phyloP scores from a whole-genome alignment of 2,888 invertebrate genomes.

The Trimorus sp. region DNA sequence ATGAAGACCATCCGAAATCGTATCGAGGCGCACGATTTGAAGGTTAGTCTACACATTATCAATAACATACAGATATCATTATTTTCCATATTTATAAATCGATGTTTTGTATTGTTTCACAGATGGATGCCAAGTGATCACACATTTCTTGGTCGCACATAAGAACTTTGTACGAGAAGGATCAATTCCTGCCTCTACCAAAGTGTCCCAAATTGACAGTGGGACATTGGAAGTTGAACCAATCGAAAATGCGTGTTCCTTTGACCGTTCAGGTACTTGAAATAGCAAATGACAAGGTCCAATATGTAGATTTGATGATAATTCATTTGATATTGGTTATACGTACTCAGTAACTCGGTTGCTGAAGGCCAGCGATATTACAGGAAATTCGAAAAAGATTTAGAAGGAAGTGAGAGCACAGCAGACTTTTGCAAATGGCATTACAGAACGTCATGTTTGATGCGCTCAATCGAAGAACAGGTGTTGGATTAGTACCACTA shows the following conservation, averaged over 20 bases:
- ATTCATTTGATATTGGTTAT: background rate
- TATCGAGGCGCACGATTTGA: background rate
- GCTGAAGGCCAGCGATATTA: background rate
- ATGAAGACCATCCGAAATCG: slow-evolving; percentile 12
- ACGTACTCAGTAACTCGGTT: background rate
- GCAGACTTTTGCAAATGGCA: background rate
- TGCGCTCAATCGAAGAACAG: background rate
- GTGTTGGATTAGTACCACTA: background rate
- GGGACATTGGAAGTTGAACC: slow-evolving; percentile 3
- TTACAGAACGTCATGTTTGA: slow-evolving; percentile 6
- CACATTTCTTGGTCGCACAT: slow-evolving; percentile 4
- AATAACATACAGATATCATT: background rate
- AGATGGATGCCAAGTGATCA: background rate
- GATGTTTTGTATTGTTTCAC: background rate
- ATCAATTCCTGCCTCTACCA: background rate
- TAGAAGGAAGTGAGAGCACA: background rate
- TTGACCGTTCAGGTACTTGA: slow-evolving; percentile 4
- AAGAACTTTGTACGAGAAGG: background rate
- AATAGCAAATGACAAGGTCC: background rate
- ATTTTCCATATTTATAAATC: background rate
- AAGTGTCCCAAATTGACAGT: slow-evolving; percentile 16
- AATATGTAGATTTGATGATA: background rate
- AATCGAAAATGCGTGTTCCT: slow-evolving; percentile 8
- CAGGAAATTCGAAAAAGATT: slow-evolving; percentile 6
- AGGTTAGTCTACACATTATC: background rate